Conservation (phyloP, 2,888 invertebrate genomes). For the Peribatodes rhomboidaria region DNA sequence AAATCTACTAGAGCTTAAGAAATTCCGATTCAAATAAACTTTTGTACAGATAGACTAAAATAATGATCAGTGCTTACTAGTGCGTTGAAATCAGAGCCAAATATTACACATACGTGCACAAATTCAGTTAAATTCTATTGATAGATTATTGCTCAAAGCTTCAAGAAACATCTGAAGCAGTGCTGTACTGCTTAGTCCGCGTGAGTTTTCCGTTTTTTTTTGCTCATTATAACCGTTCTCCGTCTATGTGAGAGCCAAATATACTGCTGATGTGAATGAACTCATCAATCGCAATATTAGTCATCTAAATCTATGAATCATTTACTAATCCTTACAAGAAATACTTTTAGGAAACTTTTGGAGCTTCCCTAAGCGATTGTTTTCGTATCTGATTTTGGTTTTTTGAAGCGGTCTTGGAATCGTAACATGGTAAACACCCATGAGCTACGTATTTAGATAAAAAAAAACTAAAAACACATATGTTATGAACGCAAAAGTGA, state of each 20-base stretch:
- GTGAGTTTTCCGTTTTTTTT: slow-evolving; percentile 24
- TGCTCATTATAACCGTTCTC: slow-evolving; percentile 31
- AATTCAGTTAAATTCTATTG: too few species aligned
- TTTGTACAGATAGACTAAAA: too few species aligned
- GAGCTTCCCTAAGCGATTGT: background rate
- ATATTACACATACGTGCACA: too few species aligned
- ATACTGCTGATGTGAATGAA: slow-evolving; percentile 37
- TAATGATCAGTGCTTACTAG: too few species aligned
- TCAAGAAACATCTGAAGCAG: background rate
- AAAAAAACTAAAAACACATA: too few species aligned
- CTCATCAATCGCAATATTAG: slow-evolving; percentile 27
- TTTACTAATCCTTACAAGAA: slow-evolving; percentile 22
- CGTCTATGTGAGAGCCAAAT: slow-evolving; percentile 22
- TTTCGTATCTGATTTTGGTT: background rate
- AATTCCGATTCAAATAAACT: too few species aligned
- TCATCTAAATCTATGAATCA: slow-evolving; percentile 26
- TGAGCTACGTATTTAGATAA: too few species aligned
- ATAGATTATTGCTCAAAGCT: too few species aligned
- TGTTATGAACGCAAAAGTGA: too few species aligned
- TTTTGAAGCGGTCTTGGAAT: background rate
- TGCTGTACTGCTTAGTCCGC: background rate
- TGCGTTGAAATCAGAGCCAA: too few species aligned
- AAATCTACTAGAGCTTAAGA: too few species aligned
- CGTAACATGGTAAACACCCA: background rate
- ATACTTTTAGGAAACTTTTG: slow-evolving; percentile 13